Evolutionary conservation across 2,113 vertebrate species (phyloP), one percentile per base, ranked within the genome.

Genomic region (Litocranius walleri): DNA sequence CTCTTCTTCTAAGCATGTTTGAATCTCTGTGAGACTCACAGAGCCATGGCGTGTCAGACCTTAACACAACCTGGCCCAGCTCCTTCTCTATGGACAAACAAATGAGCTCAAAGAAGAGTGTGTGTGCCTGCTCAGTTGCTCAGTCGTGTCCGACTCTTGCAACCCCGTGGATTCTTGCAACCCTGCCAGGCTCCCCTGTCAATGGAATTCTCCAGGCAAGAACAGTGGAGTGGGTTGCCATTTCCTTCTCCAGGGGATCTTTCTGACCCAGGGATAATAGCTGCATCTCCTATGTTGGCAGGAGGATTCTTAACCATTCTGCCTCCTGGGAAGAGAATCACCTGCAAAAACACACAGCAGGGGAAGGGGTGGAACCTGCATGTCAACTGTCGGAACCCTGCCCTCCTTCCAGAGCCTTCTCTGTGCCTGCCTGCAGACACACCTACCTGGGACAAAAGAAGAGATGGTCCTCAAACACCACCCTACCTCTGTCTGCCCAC

Each of bases 101-200:
- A 62, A 64, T 48, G 30, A 80, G 33, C 33, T 56, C 27, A 10
- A 36, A 82, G 11, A 6, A 23, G 21, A 74, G 36, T 14, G 36
- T 74, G 36, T 13, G 5, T 40, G 23, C 36, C 7, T 14, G 36
- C 6, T 43, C 12, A 77, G 71, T 43, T 7, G 21, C 36, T 77
- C 71, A 27, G 36, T 77, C 23, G 0, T 71, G 23, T 43, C 36
- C 6, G 0, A 27, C 5, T 77, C 36, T 43, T 77, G 11, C 71
- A 43, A 77, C 21, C 1, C 71, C 23, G 1, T 27, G 23, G 23
- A 13, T 43, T 43, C 43, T 43, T 43, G 43, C 43, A 43, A 43
- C 43, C 43, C 21, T 13, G 23, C 3, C 36, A 43, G 71, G 36
- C 36, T 77, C 29, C 36, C 25, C 36, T 7, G 21, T 77, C 23